Evolutionary conservation across 2,797 vertebrate species (phyloP), one percentile per base, ranked within the genome.

Genomic region (Sebastolobus altivelis): DNA sequence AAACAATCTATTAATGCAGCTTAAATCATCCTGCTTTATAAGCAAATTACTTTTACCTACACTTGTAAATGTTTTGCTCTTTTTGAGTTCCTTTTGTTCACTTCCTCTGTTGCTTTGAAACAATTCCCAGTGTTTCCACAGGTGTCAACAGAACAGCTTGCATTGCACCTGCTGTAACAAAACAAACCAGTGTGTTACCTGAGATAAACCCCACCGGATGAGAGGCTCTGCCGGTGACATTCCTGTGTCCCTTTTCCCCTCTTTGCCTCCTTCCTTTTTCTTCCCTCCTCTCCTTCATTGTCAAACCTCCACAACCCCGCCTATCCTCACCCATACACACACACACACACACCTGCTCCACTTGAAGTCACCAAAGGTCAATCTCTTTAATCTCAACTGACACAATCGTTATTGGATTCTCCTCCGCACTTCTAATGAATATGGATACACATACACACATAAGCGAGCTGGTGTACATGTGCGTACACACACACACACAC

Each of bases 351-450:
- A 43, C 35, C 52, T 75, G 76, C 84, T 80, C 72, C 76, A 78
- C 77, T 81, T 85, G 67, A 82, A 92, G 88, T 84, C 86, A 83
- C 85, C 76, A 94, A 93, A 95, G 94, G 93, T 94, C 93, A 93
- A 52, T 93, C 90, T 93, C 91, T 90, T 94, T 94, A 94, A 96
- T 95, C 94, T 93, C 87, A 75, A 84, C 71, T 94, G 93, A 95
- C 94, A 94, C 91, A 81, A 59, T 88, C 84, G 59, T 95, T 94
- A 94, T 93, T 91, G 93, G 91, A 88, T 93, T 92, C 87, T 87
- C 86, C 83, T 83, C 77, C 37, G 14, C 76, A 72, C 67, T 54
- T 79, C 87, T 94, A 89, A 96, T 95, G 93, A 95, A 95, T 95
- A 96, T 94, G 89, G 88, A 95, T 90, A 71, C 87, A 76, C 59